phyloP scores from a whole-genome alignment of 1,140 invertebrate species.

The Caenorhabditis tropicalis region DNA sequence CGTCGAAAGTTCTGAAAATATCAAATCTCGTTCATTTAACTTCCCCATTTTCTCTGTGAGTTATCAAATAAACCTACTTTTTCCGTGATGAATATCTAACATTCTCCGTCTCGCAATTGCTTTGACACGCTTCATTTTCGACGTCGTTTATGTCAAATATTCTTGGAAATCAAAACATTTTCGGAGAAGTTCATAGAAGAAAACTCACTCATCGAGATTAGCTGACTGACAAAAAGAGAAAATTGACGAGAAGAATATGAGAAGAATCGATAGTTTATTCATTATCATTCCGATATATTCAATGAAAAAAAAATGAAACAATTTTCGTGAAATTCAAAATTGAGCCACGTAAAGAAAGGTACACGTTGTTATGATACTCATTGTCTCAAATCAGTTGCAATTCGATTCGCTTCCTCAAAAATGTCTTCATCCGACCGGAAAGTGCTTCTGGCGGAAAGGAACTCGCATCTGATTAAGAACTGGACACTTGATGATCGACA shows the following conservation, averaged over 20 bases:
- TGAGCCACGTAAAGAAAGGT: too few relatives aligned
- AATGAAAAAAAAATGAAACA: background rate
- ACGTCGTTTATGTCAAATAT: background rate
- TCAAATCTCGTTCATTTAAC: background rate
- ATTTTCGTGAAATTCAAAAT: too few relatives aligned
- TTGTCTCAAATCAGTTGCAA: conserved; percentile 42
- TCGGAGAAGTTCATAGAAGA: background rate
- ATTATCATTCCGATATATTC: background rate
- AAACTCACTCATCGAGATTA: background rate
- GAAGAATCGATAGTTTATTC: background rate
- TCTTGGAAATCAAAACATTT: background rate
- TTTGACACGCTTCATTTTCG: background rate
- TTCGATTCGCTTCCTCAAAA: conserved; percentile 53
- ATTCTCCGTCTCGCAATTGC: background rate
- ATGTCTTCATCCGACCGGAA: conserved; percentile 63
- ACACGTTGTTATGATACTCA: too few relatives aligned
- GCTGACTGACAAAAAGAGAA: background rate
- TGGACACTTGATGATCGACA: conserved; percentile 65
- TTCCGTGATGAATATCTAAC: background rate
- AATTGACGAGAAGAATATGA: background rate
- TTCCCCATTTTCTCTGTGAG: too few relatives aligned
- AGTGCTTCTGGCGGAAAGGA: conserved; percentile 59
- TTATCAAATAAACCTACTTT: background rate
- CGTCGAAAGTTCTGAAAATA: background rate
- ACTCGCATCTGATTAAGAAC: conserved; percentile 67